Conservation (phyloP, 2,888 invertebrate species). For the Apamea anceps region DNA sequence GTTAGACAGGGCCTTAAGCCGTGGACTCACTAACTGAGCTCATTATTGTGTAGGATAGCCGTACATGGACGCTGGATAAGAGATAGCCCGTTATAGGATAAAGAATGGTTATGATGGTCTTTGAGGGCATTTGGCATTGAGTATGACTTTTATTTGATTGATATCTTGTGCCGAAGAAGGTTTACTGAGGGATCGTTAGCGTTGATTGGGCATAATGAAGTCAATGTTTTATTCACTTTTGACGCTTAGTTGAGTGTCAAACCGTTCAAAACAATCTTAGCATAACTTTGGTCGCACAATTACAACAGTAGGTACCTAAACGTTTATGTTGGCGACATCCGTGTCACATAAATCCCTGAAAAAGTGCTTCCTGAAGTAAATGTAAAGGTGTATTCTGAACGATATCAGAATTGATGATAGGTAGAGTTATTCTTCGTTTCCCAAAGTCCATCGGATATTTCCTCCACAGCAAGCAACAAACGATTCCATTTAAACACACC, state of each 20-base stretch:
- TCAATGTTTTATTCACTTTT: neutral
- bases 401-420: slow-evolving; percentile 14
- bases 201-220: neutral
- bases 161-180: slow-evolving; percentile 18
- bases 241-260: neutral
- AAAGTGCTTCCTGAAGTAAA: neutral
- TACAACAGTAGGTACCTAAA: neutral
- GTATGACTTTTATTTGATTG: slow-evolving; percentile 48
- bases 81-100: slow-evolving; percentile 52
- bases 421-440: slow-evolving; percentile 8
- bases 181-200: slow-evolving; percentile 1
- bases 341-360: neutral
- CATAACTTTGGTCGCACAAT: neutral
- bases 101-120: slow-evolving; percentile 49
- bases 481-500: slow-evolving; percentile 55
- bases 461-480: slow-evolving; percentile 35
- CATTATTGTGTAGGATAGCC: slow-evolving; percentile 61
- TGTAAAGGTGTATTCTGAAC: neutral
- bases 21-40: slow-evolving; percentile 59
- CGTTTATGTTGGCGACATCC: neutral
- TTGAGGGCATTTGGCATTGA: slow-evolving; percentile 21
- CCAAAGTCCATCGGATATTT: slow-evolving; percentile 28
- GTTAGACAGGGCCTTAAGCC: slow-evolving; percentile 58
- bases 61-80: slow-evolving; percentile 40
- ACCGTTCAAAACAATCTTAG: neutral